phyloP scores from a whole-genome alignment of 2,797 vertebrate species.

The Melopsittacus undulatus region DNA sequence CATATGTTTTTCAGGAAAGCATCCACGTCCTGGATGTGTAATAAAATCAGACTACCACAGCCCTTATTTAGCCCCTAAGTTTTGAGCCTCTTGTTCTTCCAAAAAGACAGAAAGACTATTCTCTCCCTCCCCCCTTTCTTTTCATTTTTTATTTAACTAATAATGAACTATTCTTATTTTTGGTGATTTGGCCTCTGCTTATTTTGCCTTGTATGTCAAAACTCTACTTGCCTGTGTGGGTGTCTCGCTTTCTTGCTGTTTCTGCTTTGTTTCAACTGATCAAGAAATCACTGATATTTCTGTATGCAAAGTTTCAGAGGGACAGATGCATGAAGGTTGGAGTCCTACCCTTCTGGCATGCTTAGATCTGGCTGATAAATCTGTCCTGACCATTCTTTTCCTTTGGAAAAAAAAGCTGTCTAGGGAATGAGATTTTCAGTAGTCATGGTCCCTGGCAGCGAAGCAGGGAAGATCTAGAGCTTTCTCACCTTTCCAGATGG shows the following conservation, averaged over 20 bases:
- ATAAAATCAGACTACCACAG: background rate
- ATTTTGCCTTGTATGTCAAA: background rate
- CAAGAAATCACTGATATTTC: conserved; percentile 61
- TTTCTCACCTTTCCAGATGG: conserved; percentile 51
- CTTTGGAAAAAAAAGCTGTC: conserved; percentile 13
- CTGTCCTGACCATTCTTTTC: conserved; percentile 36
- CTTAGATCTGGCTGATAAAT: conserved; percentile 29
- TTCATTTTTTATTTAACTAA: background rate
- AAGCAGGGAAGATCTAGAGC: background rate
- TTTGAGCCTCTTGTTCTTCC: background rate
- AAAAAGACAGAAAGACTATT: background rate
- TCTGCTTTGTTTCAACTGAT: conserved; percentile 30
- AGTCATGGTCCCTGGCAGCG: background rate
- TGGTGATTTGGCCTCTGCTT: background rate
- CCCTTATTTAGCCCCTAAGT: background rate
- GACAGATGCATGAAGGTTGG: conserved; percentile 45
- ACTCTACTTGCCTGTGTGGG: background rate
- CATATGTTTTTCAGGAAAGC: background rate
- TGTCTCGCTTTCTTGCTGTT: background rate
- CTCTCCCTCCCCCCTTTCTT: background rate
- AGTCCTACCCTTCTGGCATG: conserved; percentile 47
- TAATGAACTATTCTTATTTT: background rate
- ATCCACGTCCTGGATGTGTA: background rate
- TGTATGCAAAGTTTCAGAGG: conserved; percentile 49
- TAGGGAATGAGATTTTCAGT: conserved; percentile 14